Evolutionary conservation across 2,113 vertebrate species (phyloP).

Genomic region (Anarhynchus alexandrinus): DNA sequence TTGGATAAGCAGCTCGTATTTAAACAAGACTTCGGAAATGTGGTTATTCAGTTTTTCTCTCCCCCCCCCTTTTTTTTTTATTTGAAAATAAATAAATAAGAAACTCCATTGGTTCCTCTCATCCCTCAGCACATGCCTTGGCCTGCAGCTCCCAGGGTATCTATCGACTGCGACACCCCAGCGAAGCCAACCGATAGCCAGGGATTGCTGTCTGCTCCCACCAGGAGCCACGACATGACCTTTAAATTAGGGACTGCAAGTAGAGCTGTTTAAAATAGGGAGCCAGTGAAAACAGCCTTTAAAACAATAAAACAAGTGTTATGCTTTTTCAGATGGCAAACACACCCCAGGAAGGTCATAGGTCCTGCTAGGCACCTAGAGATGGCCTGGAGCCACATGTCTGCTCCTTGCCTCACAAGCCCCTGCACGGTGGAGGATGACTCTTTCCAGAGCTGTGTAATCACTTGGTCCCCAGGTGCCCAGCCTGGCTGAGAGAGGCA

Average conservation of each 20-base stretch:
- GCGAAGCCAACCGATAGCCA: not conserved
- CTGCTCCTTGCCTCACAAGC: not conserved
- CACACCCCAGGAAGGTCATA: not conserved
- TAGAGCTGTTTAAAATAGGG: accelerated
- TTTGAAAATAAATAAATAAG: not conserved
- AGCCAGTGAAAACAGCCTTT: not conserved
- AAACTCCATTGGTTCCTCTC: not conserved
- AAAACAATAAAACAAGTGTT: not conserved
- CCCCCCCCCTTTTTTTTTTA: not conserved
- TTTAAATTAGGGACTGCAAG: not conserved
- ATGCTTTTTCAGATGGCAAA: not conserved
- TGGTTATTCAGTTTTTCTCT: not conserved
- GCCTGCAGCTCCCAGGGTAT: not conserved
- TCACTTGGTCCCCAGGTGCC: not conserved
- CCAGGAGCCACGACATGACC: not conserved
- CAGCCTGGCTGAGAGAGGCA: not conserved
- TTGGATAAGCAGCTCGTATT: not conserved
- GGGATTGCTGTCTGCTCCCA: not conserved
- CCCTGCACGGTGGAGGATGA: accelerated
- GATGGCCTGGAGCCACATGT: accelerated
- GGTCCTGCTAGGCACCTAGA: not conserved
- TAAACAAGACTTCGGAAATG: not conserved
- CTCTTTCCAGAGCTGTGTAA: not conserved
- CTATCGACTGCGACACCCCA: accelerated
- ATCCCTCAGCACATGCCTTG: not conserved